Conservation (phyloP, 1,140 invertebrate species). For the Acromyrmex charruanus region DNA sequence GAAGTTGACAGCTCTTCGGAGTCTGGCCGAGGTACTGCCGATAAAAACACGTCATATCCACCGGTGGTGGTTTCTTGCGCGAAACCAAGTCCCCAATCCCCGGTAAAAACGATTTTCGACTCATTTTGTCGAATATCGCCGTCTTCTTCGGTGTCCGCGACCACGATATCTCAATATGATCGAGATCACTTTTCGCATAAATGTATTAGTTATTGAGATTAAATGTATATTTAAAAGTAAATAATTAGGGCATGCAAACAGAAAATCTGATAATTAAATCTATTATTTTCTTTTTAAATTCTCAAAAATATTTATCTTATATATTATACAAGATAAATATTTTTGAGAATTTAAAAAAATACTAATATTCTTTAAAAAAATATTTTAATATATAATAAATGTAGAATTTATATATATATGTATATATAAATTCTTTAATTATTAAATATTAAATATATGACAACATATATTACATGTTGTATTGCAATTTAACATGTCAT, state of each 20-base stretch:
- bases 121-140: background rate
- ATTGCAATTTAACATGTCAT: background rate
- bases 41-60: constrained; percentile 81
- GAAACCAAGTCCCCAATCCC: constrained; percentile 34
- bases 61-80: constrained; percentile 65
- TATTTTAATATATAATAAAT: too few relatives aligned
- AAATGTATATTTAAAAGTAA: background rate
- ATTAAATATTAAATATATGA: background rate
- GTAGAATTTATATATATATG: background rate
- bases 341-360: too few relatives aligned
- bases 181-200: background rate
- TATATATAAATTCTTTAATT: background rate
- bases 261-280: background rate
- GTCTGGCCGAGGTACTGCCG: constrained; percentile 49
- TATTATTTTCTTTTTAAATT: background rate
- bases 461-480: background rate
- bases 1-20: constrained; percentile 65
- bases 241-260: background rate
- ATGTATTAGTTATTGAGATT: background rate
- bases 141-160: background rate
- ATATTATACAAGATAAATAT: too few relatives aligned
- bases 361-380: too few relatives aligned
- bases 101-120: constrained; percentile 62
- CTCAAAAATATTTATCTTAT: background rate
- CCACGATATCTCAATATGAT: constrained; percentile 33